Percentiles rank a stretch among this genome's conserved stretches.
phyloP scores from a whole-genome alignment of 2,888 invertebrate genomes.

The Lissonota sp. region DNA sequence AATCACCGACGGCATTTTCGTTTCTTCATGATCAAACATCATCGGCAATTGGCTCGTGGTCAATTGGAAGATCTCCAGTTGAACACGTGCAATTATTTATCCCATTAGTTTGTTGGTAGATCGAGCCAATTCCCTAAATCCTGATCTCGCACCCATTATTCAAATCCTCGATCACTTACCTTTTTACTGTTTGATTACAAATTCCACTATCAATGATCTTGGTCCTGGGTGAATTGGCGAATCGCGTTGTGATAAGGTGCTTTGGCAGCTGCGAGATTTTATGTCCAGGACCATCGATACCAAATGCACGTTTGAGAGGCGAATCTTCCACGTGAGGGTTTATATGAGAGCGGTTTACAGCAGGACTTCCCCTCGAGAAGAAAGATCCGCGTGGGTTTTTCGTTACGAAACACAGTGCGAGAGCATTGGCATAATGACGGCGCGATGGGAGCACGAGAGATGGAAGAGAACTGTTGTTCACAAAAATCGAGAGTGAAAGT shows the following conservation, averaged over 20 bases:
- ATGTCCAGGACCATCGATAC: slow-evolving; percentile 31
- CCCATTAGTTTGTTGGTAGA: too few species aligned
- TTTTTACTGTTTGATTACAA: slow-evolving; percentile 4
- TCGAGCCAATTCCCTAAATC: too few species aligned
- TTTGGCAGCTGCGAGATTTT: not conserved
- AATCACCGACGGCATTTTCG: too few species aligned
- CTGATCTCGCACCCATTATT: too few species aligned
- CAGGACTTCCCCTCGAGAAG: slow-evolving; percentile 36
- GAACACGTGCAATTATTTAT: too few species aligned
- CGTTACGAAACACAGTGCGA: slow-evolving; percentile 49
- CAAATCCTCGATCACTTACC: slow-evolving; percentile 35
- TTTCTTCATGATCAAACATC: too few species aligned
- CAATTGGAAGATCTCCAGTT: too few species aligned
- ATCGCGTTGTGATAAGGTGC: not conserved
- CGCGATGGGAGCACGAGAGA: slow-evolving; percentile 32
- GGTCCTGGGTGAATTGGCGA: not conserved
- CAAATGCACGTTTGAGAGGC: slow-evolving; percentile 45
- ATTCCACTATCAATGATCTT: not conserved
- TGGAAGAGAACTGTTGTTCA: slow-evolving; percentile 14
- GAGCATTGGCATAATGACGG: not conserved
- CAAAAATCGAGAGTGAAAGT: slow-evolving; percentile 84
- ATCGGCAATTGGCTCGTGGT: too few species aligned
- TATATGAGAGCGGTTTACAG: slow-evolving; percentile 70
- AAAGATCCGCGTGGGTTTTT: slow-evolving; percentile 72
- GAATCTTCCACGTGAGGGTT: slow-evolving; percentile 63